Evolutionary conservation across 2,888 invertebrate species (phyloP).

Genomic region (Torymus tubicola): DNA sequence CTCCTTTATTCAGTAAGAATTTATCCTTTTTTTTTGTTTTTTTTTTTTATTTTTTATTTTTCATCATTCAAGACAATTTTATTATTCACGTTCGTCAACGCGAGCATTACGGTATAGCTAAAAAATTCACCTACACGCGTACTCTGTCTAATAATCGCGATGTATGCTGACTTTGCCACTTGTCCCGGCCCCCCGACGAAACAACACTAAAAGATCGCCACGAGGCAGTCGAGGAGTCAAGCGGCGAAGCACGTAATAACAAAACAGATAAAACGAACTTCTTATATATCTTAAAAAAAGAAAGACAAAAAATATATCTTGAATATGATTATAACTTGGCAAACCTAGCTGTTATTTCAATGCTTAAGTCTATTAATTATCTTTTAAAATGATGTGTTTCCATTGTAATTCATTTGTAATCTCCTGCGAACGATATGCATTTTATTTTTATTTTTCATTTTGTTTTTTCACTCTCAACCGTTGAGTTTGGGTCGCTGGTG

Average conservation of each 20-base stretch:
- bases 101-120: slow-evolving; percentile 33
- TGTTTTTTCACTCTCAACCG: slow-evolving; percentile 1
- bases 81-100: slow-evolving; percentile 25
- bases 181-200: slow-evolving; percentile 22
- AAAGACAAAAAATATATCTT: slow-evolving; percentile 41
- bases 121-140: slow-evolving; percentile 38
- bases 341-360: slow-evolving; percentile 57
- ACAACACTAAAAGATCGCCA: slow-evolving; percentile 49
- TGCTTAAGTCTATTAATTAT: slow-evolving; percentile 52
- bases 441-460: not conserved
- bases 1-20: not conserved
- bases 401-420: slow-evolving; percentile 46
- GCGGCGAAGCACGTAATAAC: slow-evolving; percentile 39
- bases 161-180: slow-evolving; percentile 29
- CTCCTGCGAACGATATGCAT: slow-evolving; percentile 55
- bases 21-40: not conserved
- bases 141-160: not conserved
- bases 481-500: slow-evolving; percentile 36
- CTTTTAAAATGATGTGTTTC: slow-evolving; percentile 51
- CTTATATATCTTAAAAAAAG: slow-evolving; percentile 5
- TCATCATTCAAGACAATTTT: not conserved
- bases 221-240: slow-evolving; percentile 10
- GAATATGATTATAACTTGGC: slow-evolving; percentile 54
- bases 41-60: no score
- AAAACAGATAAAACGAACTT: slow-evolving; percentile 12